Conservation (phyloP, 2,797 vertebrate genomes). For the Falco rusticolus region DNA sequence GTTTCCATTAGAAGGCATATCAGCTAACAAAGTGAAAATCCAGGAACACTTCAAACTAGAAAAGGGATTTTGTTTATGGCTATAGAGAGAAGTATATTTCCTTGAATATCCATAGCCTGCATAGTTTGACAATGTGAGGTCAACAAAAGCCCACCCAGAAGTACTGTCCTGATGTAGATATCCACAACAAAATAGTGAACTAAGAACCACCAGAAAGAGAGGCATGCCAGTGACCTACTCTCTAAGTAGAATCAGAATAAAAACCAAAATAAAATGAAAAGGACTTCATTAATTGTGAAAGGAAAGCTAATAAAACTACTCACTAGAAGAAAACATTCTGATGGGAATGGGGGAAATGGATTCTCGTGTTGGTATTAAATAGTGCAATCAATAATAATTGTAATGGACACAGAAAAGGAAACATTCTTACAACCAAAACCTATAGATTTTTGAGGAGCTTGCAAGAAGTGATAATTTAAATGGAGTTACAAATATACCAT, state of each 20-base stretch:
- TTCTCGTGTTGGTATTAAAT: neutral
- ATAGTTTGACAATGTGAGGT: neutral
- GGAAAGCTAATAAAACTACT: neutral
- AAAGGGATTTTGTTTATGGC: neutral
- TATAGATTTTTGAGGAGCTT: neutral
- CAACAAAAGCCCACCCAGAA: neutral
- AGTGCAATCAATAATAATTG: neutral
- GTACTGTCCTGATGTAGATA: neutral
- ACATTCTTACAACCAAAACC: neutral
- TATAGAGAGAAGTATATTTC: neutral
- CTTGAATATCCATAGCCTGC: neutral
- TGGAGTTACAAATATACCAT: neutral
- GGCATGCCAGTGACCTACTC: neutral
- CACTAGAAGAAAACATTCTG: neutral
- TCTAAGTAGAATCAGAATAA: neutral
- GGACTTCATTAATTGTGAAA: neutral
- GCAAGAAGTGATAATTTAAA: neutral
- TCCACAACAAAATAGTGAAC: neutral
- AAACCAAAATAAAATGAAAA: neutral
- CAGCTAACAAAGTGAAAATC: neutral
- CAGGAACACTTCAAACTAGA: neutral
- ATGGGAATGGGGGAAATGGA: neutral
- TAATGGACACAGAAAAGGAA: neutral
- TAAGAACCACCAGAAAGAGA: neutral
- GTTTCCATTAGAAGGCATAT: neutral